A percentile compares a stretch with the other conserved stretches of the same genome.
These are phyloP conservation scores for Chironomus tepperi DNA, from an alignment of 1,140 invertebrate species.

Conservation along the genomic window DNA sequence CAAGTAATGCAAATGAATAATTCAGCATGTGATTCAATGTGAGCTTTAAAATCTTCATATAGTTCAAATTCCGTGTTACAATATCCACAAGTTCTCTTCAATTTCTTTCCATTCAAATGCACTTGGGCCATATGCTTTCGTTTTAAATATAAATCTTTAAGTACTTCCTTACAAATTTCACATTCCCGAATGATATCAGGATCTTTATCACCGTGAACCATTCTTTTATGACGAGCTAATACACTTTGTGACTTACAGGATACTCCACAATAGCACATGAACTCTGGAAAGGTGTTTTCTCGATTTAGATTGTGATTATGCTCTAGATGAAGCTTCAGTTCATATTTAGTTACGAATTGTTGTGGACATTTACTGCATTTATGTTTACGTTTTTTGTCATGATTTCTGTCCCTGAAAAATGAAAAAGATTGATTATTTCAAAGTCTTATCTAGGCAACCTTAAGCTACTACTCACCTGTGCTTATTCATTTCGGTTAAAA, in stretches of 20 bases:
- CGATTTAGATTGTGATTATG: background rate
- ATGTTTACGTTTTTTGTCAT: background rate
- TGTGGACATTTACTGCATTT: background rate
- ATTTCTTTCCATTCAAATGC: background rate
- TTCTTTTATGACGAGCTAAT: background rate
- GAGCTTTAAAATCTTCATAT: background rate
- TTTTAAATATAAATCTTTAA: background rate
- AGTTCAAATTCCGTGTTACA: background rate
- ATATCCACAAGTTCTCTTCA: background rate
- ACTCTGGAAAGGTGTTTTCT: background rate
- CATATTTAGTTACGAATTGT: background rate
- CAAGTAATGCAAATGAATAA: background rate
- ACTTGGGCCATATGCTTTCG: background rate
- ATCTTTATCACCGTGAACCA: background rate
- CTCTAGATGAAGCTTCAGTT: background rate
- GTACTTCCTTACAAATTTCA: background rate
- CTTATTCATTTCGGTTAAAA: background rate
- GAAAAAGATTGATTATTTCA: too few species aligned
- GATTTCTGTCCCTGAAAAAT: background rate
- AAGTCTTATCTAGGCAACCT: too few species aligned
- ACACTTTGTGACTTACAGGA: background rate
- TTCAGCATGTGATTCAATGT: background rate
- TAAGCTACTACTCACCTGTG: too few species aligned
- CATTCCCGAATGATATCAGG: background rate
- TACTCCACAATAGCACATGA: background rate